Percentiles rank a stretch among this genome's conserved stretches.
These are phyloP conservation scores for Toxostoma redivivum DNA, from an alignment of 2,113 vertebrate species.

Conservation along the genomic window DNA sequence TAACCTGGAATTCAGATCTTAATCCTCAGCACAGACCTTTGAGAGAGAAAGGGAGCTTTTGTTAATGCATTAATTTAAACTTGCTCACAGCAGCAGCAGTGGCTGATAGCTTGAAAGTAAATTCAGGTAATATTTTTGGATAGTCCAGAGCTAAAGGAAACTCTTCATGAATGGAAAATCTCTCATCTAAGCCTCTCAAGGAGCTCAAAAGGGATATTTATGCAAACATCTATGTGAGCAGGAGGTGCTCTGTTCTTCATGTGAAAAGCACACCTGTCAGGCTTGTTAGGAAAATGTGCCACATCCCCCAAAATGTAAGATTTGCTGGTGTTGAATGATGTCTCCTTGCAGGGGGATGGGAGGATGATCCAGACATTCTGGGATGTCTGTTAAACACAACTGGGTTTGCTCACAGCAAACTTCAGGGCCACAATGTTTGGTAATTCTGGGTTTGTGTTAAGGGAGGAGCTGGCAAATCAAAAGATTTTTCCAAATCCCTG, in stretches of 20 bases:
- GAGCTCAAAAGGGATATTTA: not conserved
- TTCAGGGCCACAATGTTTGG: not conserved
- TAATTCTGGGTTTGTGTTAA: not conserved
- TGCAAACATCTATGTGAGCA: not conserved
- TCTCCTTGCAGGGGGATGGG: not conserved
- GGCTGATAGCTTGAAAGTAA: not conserved
- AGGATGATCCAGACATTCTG: not conserved
- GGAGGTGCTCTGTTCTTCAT: not conserved
- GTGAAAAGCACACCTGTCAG: not conserved
- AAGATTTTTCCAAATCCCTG: not conserved
- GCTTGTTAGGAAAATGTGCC: not conserved
- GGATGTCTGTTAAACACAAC: rapidly evolving
- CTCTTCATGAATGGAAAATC: not conserved
- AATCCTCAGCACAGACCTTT: slow-evolving; percentile 22
- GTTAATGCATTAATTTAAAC: not conserved
- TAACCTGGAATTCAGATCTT: slow-evolving; percentile 34
- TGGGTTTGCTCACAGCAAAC: not conserved
- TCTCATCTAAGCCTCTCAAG: not conserved
- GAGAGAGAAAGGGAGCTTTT: slow-evolving; percentile 13
- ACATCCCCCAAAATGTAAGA: not conserved
- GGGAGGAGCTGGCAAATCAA: not conserved
- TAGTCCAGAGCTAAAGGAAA: slow-evolving; percentile 2
- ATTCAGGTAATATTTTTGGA: not conserved
- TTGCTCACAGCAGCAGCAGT: not conserved
- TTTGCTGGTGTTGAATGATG: not conserved